Conservation (phyloP, 2,888 invertebrate genomes). For the Physocephala rufipes region DNA sequence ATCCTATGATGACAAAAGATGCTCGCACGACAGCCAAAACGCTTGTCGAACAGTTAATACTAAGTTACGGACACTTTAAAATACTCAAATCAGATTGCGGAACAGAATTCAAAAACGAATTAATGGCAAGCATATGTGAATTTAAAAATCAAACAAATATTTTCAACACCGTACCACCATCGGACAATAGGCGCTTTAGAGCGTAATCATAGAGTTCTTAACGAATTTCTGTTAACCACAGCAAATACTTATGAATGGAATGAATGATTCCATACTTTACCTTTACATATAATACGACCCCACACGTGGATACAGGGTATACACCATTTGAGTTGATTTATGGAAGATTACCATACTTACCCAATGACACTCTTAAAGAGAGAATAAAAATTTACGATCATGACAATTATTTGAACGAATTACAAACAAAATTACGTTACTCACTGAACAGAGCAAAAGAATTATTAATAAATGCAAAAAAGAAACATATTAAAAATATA, state of each 20-base stretch:
- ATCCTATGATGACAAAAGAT: constrained; percentile 15
- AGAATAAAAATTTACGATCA: constrained; percentile 7
- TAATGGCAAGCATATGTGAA: neutral
- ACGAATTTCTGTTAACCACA: neutral
- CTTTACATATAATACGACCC: constrained; percentile 37
- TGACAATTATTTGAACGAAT: constrained; percentile 21
- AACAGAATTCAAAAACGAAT: constrained; percentile 13
- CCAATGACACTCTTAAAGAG: neutral
- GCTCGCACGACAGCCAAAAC: neutral
- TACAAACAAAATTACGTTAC: constrained; percentile 22
- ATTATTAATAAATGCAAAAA: constrained; percentile 2
- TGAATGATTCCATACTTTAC: constrained; percentile 18
- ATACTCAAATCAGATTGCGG: constrained; percentile 10
- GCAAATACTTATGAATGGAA: constrained; percentile 7
- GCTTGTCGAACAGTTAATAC: neutral
- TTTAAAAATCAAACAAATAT: constrained; percentile 12
- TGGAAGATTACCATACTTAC: constrained; percentile 19
- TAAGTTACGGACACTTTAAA: constrained; percentile 12
- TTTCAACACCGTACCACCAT: constrained; percentile 24
- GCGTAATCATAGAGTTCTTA: constrained; percentile 17
- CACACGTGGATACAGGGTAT: constrained; percentile 31
- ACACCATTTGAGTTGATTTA: constrained; percentile 19
- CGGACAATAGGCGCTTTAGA: constrained; percentile 8
- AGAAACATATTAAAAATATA: neutral
- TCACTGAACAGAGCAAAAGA: constrained; percentile 11